Base-by-base conservation (phyloP, 2,888 invertebrate species). In the Ganaspis brasiliensis region DNA sequence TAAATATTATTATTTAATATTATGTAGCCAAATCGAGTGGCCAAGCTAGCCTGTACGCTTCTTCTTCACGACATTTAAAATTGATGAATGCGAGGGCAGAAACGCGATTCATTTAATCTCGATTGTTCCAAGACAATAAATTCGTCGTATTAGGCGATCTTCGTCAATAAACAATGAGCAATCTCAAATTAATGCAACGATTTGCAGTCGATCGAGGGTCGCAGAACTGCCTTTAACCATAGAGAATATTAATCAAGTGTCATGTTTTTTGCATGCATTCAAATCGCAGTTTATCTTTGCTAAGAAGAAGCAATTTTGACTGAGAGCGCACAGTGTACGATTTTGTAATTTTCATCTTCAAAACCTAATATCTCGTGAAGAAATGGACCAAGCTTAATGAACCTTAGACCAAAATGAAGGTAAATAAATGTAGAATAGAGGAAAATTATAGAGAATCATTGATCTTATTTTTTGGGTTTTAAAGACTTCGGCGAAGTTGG, bases 231-330 rank as follows among this genome's bases (percentile, higher is more conserved):
- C 80, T 76, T 76, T 78, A 81, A 80, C 82, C 76, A 82, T 78
- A 76, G 83, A 80, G 88, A 88, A 88, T 88, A 87, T 85, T 84
- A 86, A 88, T 79, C 79, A 71, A 77, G 55, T 52, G 67, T 45
- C 71, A 35, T 72, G 9, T 52, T 70, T 67, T 71, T 67, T 52
- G 73, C 76, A 73, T 21, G 59, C 70, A 56, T 63, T 40, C 19
- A 63, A 63, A 10, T 61, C 12, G 16, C n/a, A 59, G 14, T 16
- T 31, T 31, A 37, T 61, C 9, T 63, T n/a, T 14, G 14, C 6
- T 61, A 14, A 37, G 14, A 63, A 37, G 63, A 61, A 61, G 35
- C 31, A 61, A 26, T 61, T 61, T 16, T 5, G 16, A 3, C 9
- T 61, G 19, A n/a, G n/a, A n/a, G n/a, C n/a, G n/a, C n/a, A n/a